phyloP scores from a whole-genome alignment of 2,888 invertebrate genomes.

The Hemicrepidius hirtus region DNA sequence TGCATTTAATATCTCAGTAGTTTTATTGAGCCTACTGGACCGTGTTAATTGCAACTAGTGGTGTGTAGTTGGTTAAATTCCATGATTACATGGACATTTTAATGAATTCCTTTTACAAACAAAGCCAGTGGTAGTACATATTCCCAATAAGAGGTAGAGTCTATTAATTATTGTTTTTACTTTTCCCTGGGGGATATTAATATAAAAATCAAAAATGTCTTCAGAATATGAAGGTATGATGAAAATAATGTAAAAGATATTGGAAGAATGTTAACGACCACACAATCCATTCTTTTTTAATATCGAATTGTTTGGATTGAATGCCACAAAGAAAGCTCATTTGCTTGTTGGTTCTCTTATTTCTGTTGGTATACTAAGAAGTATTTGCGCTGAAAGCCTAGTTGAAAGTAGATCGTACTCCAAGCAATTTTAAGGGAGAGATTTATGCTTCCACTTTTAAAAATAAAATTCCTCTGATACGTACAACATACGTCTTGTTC shows the following conservation, averaged over 20 bases:
- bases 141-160: too few relatives aligned
- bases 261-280: too few relatives aligned
- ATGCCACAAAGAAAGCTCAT: constrained; percentile 3
- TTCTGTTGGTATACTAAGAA: constrained; percentile 1
- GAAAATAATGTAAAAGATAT: too few relatives aligned
- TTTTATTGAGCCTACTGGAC: constrained; percentile 19
- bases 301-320: too few relatives aligned
- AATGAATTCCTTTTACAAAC: constrained; percentile 7
- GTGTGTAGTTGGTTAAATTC: constrained; percentile 6
- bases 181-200: too few relatives aligned
- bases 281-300: too few relatives aligned
- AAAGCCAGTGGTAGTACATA: constrained; percentile 1
- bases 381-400: constrained; percentile 30
- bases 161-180: too few relatives aligned
- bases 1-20: constrained; percentile 20
- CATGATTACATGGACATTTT: background rate
- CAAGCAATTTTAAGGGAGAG: constrained; percentile 11
- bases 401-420: constrained; percentile 24
- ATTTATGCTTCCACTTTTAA: constrained; percentile 26
- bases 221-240: too few relatives aligned
- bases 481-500: constrained; percentile 27
- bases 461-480: constrained; percentile 30
- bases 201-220: too few relatives aligned
- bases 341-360: background rate
- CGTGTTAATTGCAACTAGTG: constrained; percentile 15